Evolutionary conservation across 2,888 invertebrate genomes (phyloP).

Genomic region (Ceraclea dissimilis): DNA sequence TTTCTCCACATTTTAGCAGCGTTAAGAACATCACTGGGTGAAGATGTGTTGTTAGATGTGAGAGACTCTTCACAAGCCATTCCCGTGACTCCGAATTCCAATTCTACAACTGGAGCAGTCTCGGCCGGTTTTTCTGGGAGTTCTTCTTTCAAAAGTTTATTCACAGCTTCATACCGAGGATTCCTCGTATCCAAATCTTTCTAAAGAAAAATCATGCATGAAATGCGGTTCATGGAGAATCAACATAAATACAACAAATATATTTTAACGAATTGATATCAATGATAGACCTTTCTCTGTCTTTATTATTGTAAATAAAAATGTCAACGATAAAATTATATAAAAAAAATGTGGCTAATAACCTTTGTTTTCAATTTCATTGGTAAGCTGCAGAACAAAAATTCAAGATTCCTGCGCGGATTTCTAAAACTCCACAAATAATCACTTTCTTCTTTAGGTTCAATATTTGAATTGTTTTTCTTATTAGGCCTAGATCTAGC

Average conservation of each 20-base stretch:
- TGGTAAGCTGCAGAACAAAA: neutral
- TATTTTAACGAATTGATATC: too few species aligned
- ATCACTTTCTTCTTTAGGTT: neutral
- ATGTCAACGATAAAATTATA: too few species aligned
- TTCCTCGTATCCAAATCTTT: neutral
- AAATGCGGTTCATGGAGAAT: too few species aligned
- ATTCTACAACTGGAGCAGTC: constrained; percentile 20
- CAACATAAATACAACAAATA: too few species aligned
- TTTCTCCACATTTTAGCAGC: constrained; percentile 22
- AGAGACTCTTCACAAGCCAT: neutral
- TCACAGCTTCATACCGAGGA: constrained; percentile 12
- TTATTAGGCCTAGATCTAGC: constrained; percentile 7
- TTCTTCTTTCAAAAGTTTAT: constrained; percentile 16
- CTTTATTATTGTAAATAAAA: too few species aligned
- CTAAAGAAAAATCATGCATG: neutral
- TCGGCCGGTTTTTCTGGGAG: constrained; percentile 21
- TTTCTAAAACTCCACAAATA: neutral
- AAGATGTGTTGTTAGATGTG: neutral
- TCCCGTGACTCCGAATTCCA: constrained; percentile 23
- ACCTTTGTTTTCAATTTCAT: neutral
- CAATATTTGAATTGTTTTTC: neutral
- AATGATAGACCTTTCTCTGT: too few species aligned
- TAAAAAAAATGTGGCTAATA: too few species aligned
- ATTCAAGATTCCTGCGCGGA: neutral
- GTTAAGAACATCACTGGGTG: constrained; percentile 14